Evolutionary conservation across 1,140 invertebrate species (phyloP).

Genomic region (Meteorus sp.): DNA sequence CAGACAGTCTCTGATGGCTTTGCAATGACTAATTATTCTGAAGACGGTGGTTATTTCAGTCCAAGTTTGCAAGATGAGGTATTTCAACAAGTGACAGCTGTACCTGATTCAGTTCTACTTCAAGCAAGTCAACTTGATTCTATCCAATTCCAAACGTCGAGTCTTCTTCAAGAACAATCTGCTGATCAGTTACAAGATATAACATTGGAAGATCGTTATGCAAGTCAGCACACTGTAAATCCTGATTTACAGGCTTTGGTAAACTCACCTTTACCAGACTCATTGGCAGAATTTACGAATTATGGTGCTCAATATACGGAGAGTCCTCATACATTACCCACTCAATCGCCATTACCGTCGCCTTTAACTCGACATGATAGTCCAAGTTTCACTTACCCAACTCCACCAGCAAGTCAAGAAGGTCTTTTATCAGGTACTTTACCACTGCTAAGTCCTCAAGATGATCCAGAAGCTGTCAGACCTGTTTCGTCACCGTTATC

Average conservation of each 20-base stretch:
- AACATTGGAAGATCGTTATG: conserved; percentile 65
- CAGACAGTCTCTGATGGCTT: conserved; percentile 63
- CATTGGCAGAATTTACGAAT: conserved; percentile 78
- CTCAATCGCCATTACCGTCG: conserved; percentile 68
- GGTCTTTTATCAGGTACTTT: conserved; percentile 62
- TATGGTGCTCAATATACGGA: conserved; percentile 62
- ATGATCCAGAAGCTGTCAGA: conserved; percentile 61
- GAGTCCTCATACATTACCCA: conserved; percentile 59
- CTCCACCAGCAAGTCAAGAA: conserved; percentile 81
- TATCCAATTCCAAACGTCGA: conserved; percentile 62
- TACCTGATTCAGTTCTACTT: conserved; percentile 69
- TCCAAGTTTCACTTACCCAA: conserved; percentile 77
- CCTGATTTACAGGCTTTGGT: conserved; percentile 73
- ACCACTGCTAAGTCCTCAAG: conserved; percentile 60
- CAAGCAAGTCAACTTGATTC: conserved; percentile 70
- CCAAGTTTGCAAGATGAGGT: conserved; percentile 76
- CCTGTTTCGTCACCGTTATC: conserved; percentile 73
- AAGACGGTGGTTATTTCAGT: conserved; percentile 72
- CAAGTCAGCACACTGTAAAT: conserved; percentile 68
- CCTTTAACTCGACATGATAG: conserved; percentile 65
- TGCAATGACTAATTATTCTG: conserved; percentile 65
- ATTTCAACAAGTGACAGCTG: conserved; percentile 69
- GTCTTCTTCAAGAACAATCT: conserved; percentile 64
- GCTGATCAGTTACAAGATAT: conserved; percentile 71
- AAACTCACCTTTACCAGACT: conserved; percentile 76